Evolutionary conservation across 2,113 vertebrate species (phyloP).

Genomic region (Echinops telfairi): DNA sequence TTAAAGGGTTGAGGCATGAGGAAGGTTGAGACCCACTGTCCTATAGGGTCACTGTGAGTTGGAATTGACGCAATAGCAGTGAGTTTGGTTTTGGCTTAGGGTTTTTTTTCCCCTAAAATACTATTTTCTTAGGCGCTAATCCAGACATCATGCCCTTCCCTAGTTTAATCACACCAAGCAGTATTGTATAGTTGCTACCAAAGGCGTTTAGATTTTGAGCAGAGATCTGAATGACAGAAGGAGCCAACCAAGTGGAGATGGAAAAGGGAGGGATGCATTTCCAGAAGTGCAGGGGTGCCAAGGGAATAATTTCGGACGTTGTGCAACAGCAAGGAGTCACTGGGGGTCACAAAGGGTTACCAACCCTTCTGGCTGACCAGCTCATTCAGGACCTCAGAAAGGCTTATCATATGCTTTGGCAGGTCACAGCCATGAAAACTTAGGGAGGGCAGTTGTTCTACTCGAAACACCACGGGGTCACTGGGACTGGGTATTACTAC

Average conservation of each 20-base stretch:
- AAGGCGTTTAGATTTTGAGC: neutral
- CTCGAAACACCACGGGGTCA: neutral
- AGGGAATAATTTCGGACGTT: neutral
- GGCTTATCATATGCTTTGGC: neutral
- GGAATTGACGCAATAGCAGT: no score
- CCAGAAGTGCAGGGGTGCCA: neutral
- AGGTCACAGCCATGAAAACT: neutral
- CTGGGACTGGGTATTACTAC: neutral
- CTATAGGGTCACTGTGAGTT: no score
- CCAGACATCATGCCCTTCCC: no score
- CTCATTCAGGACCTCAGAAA: neutral
- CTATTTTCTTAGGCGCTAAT: no score
- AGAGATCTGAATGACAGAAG: neutral
- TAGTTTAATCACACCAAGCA: no score
- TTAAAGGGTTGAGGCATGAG: no score
- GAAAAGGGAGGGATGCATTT: neutral
- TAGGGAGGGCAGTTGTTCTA: neutral
- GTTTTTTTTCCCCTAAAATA: no score
- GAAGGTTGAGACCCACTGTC: no score
- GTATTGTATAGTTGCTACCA: no score
- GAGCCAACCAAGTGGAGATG: neutral
- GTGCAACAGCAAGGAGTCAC: neutral
- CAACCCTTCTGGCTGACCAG: neutral
- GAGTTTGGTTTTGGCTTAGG: no score
- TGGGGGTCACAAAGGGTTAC: neutral